phyloP scores from a whole-genome alignment of 2,888 invertebrate species.

The Kryphioiulus occultus region DNA sequence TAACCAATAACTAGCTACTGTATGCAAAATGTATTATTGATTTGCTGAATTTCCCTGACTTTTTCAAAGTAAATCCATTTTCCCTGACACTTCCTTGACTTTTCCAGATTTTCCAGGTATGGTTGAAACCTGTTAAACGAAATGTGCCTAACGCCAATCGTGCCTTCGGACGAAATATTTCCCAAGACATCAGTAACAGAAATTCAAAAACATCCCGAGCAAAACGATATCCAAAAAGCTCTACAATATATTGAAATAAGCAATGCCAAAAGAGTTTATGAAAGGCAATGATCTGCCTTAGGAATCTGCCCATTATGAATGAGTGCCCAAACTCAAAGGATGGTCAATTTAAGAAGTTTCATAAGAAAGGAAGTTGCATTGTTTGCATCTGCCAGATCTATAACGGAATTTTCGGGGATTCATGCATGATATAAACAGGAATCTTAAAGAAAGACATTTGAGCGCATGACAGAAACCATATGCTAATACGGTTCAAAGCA shows the following conservation, averaged over 20 bases:
- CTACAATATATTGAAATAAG: neutral
- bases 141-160: no score
- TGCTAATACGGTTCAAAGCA: neutral
- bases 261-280: neutral
- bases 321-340: neutral
- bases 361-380: neutral
- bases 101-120: no score
- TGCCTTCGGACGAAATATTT: no score
- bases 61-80: no score
- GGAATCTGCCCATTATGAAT: neutral
- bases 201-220: neutral
- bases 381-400: neutral
- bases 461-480: neutral
- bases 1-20: no score
- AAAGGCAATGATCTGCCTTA: no score
- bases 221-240: neutral
- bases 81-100: no score
- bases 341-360: no score
- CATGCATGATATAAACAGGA: neutral
- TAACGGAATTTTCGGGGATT: neutral
- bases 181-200: neutral
- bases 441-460: neutral
- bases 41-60: no score
- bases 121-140: no score
- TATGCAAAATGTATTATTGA: no score